Evolutionary conservation across 1,140 invertebrate species (phyloP).

Genomic region (Macrobrachium rosenbergii): DNA sequence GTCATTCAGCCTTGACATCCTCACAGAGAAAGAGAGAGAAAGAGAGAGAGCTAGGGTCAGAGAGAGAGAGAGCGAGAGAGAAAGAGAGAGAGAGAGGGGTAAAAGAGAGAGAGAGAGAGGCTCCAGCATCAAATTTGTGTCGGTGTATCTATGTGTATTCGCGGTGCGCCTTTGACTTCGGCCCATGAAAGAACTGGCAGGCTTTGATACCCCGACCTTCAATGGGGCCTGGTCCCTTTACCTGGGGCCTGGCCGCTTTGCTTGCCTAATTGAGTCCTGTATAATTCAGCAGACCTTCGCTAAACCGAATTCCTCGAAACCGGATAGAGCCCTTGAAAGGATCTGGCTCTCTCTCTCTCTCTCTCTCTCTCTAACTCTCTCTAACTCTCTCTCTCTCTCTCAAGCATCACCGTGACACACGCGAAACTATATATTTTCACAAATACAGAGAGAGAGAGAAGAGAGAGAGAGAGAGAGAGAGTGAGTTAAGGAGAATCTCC

Average conservation of each 20-base stretch:
- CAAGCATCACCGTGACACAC: too few species aligned
- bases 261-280: conserved; percentile 30
- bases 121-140: conserved; percentile 10
- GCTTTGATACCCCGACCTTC: conserved; percentile 32
- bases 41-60: neutral
- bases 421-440: too few species aligned
- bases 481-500: too few species aligned
- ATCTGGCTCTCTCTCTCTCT: neutral
- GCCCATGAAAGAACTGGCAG: conserved; percentile 15
- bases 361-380: too few species aligned
- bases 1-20: too few species aligned
- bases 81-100: neutral
- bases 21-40: neutral
- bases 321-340: too few species aligned
- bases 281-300: conserved; percentile 22
- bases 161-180: neutral
- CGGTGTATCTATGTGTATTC: conserved; percentile 15
- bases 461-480: too few species aligned
- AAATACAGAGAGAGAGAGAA: too few species aligned
- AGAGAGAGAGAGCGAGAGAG: neutral
- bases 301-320: too few species aligned
- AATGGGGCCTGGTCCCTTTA: neutral
- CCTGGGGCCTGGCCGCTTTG: neutral
- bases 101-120: neutral
- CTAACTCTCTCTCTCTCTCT: too few species aligned